Evolutionary conservation across 1,140 invertebrate genomes (phyloP).

Genomic region (Coptotermes formosanus): DNA sequence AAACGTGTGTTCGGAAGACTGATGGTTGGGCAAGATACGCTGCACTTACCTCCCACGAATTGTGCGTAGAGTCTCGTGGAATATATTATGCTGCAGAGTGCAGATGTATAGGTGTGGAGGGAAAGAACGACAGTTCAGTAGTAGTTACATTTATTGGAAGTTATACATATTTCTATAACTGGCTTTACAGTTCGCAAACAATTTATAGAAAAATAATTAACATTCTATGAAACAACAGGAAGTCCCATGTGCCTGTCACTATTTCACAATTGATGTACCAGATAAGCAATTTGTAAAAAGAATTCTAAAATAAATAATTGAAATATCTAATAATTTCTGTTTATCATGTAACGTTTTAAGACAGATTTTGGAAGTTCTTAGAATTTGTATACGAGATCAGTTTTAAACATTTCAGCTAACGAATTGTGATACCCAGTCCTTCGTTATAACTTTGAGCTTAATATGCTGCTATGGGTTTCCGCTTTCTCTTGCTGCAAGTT

Average conservation of each 20-base stretch:
- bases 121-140: background rate
- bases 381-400: background rate
- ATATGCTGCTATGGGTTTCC: too few species aligned
- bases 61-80: too few species aligned
- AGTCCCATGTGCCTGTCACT: background rate
- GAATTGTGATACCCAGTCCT: too few species aligned
- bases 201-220: background rate
- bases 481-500: too few species aligned
- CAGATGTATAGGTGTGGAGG: background rate
- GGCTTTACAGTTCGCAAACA: background rate
- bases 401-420: background rate
- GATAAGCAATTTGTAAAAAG: background rate
- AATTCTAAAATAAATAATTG: slow-evolving; percentile 3
- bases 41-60: too few species aligned
- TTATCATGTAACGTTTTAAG: background rate
- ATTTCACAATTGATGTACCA: background rate
- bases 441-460: too few species aligned
- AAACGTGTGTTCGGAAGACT: too few species aligned
- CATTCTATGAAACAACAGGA: background rate
- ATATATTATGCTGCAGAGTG: background rate
- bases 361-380: background rate
- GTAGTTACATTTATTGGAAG: background rate
- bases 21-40: too few species aligned
- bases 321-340: background rate
- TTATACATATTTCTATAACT: background rate